Evolutionary conservation across 2,888 invertebrate genomes (phyloP).

Genomic region (Luperina nickerlii): DNA sequence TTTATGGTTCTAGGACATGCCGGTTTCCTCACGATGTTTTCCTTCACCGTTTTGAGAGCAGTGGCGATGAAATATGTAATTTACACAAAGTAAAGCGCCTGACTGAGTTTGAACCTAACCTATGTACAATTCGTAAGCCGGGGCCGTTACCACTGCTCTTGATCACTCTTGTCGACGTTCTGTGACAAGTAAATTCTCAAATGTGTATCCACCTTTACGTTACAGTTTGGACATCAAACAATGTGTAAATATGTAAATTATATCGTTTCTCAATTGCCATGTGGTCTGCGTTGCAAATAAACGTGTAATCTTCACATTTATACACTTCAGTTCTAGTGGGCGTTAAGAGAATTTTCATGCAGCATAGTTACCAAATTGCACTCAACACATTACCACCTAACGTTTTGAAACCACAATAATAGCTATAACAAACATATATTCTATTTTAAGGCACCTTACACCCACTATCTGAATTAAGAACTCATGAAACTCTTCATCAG

Average conservation of each 20-base stretch:
- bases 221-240: constrained; percentile 25
- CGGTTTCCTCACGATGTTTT: too few species aligned
- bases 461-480: neutral
- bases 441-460: neutral
- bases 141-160: too few species aligned
- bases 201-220: constrained; percentile 1
- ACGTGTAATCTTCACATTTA: neutral
- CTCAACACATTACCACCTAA: neutral
- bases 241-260: constrained; percentile 19
- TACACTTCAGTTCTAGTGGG: neutral
- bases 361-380: neutral
- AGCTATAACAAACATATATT: too few species aligned
- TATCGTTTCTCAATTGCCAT: constrained; percentile 27
- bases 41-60: too few species aligned
- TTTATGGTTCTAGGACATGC: too few species aligned
- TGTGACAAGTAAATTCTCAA: neutral
- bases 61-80: too few species aligned
- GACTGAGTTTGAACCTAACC: too few species aligned
- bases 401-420: neutral
- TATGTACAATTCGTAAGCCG: neutral
- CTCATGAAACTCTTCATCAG: too few species aligned
- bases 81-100: too few species aligned
- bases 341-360: neutral
- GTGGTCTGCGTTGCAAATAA: constrained; percentile 20
- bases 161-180: neutral